Evolutionary conservation across 92 coral and sea anemone species (phyloP), one percentile per base, ranked within the genome.

Genomic region (Epizoanthus scotinus): DNA sequence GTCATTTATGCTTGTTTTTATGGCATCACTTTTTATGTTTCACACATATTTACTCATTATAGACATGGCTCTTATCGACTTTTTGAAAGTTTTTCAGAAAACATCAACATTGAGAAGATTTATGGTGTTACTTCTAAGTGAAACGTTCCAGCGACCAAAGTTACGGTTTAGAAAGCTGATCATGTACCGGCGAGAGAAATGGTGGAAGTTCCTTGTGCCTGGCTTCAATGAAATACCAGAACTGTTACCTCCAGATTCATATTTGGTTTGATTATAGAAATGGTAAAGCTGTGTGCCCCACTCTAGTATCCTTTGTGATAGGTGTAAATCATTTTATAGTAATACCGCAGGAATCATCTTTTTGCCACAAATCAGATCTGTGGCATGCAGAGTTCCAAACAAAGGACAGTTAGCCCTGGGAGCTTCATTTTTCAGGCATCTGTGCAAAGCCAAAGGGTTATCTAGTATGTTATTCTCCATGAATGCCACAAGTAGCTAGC

Each of bases 131-230:
- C 80, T 96, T 44, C 77, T 91, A 50, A 82, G 82, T 21, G 86
- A 93, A 58, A 78, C 89, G 14, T 54, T 84, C 8, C 83, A 75
- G 38, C 78, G 88, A 61, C 90, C 81, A 68, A 96, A 96, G 63
- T 55, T 88, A 7, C 82, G 91, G 5, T 78, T 93, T n/a, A 84
- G 91, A 52, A 87, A 84, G 22, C 84, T 93, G 49, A 14, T 96
- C 59, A 53, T 80, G 26, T 84, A 87, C 63, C 77, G 88, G 17
- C 81, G 93, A 25, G 89, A 82, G 64, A 91, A 81, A 17, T 57
- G 86, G 84, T 90, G 98, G 99, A 90, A 91, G 83, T 94, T 93
- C 81, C 73, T 96, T 5, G 49, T 93, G 14, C 99, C 99, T 4
- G 77, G 81, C 19, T 89, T 91, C 44, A 87, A 96, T 81, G 96